Evolutionary conservation across 2,888 invertebrate genomes (phyloP).

Genomic region (Nesidiocoris tenuis): DNA sequence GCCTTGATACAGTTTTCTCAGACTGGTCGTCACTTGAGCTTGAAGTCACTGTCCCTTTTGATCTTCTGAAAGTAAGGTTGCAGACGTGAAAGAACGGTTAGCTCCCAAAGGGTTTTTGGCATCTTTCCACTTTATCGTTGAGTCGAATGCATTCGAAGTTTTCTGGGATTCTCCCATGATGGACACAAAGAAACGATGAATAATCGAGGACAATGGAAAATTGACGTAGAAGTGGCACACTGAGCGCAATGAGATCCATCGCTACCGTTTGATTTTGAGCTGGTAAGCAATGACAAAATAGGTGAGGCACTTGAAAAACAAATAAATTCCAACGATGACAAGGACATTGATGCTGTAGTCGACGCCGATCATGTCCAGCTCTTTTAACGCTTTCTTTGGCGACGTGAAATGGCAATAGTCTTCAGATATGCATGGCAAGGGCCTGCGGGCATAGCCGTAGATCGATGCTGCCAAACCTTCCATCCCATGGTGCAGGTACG

Average conservation of each 20-base stretch:
- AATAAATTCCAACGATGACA: constrained; percentile 65
- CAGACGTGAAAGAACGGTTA: too few species aligned
- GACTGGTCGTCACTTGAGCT: too few species aligned
- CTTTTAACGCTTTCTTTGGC: constrained; percentile 71
- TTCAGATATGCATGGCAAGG: constrained; percentile 67
- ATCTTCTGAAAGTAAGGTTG: too few species aligned
- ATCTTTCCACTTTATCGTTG: too few species aligned
- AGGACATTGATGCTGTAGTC: constrained; percentile 66
- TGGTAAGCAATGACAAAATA: constrained; percentile 55
- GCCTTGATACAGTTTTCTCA: too few species aligned
- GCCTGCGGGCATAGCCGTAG: constrained; percentile 76
- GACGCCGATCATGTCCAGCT: constrained; percentile 68
- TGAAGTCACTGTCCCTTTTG: too few species aligned
- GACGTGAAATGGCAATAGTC: constrained; percentile 73
- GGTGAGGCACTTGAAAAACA: constrained; percentile 64
- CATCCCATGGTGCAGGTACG: constrained; percentile 59
- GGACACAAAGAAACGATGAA: too few species aligned
- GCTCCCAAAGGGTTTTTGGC: too few species aligned
- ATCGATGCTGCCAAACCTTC: constrained; percentile 79
- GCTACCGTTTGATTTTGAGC: constrained; percentile 47
- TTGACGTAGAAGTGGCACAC: too few species aligned
- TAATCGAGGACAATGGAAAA: too few species aligned
- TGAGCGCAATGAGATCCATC: neutral
- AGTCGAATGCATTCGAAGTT: too few species aligned
- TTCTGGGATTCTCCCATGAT: too few species aligned